A percentile compares a stretch with the other conserved stretches of the same genome.
Evolutionary conservation across 35 echinoderm and acorn worm species (phyloP).

Genomic region (Lytechinus pictus): DNA sequence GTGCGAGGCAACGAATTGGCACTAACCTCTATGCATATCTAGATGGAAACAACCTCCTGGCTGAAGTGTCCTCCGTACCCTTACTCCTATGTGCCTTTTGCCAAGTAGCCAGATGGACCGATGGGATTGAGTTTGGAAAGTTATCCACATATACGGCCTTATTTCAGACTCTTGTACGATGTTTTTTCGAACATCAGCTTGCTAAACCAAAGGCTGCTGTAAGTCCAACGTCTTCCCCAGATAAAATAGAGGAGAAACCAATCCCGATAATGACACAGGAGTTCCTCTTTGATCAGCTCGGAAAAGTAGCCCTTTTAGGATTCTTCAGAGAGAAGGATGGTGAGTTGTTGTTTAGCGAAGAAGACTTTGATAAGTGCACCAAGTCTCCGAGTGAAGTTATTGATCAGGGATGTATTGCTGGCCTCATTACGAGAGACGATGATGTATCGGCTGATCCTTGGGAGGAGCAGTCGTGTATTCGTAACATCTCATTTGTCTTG

Average conservation of each 20-base stretch:
- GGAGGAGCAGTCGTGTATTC: background rate
- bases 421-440: constrained; percentile 51
- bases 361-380: constrained; percentile 40
- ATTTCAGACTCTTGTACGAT: constrained; percentile 10
- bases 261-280: constrained; percentile 17
- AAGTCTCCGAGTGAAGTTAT: background rate
- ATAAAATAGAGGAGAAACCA: no score
- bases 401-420: constrained; percentile 49
- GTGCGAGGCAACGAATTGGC: background rate
- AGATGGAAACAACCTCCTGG: constrained; percentile 37
- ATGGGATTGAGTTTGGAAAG: constrained; percentile 60
- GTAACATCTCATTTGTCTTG: constrained; percentile 55
- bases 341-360: constrained; percentile 56
- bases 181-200: constrained; percentile 47
- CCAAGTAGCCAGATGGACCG: constrained; percentile 58
- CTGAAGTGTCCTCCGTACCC: constrained; percentile 12
- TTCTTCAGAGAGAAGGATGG: constrained; percentile 47
- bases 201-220: constrained; percentile 43
- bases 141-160: constrained; percentile 41
- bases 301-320: constrained; percentile 51
- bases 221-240: background rate
- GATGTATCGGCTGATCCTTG: background rate
- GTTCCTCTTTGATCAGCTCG: constrained; percentile 52
- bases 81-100: constrained; percentile 39
- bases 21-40: constrained; percentile 45